Percentiles rank a stretch among this genome's conserved stretches.
phyloP scores from a whole-genome alignment of 92 coral and sea anemone genomes.

The Heteractis magnifica region DNA sequence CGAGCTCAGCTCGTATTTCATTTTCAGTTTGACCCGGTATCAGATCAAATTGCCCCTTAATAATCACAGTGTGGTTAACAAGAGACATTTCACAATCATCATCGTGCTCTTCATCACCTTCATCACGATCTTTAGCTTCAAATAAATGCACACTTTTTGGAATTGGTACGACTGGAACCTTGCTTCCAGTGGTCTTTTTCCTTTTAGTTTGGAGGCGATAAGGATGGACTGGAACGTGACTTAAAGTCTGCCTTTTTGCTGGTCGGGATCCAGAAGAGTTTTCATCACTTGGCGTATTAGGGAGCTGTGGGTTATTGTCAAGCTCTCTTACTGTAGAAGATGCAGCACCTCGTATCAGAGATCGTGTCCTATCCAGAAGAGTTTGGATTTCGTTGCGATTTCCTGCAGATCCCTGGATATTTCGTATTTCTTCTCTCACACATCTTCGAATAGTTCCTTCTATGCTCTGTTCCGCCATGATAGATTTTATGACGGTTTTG shows the following conservation, averaged over 20 bases:
- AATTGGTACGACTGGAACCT: slow-evolving; percentile 4
- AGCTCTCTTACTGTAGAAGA: slow-evolving; percentile 3
- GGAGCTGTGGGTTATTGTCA: background rate
- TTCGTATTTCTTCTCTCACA: too few species aligned
- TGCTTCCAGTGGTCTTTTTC: background rate
- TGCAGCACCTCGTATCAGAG: slow-evolving; percentile 4
- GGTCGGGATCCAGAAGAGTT: slow-evolving; percentile 4
- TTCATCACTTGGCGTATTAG: background rate
- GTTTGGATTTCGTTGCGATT: too few species aligned
- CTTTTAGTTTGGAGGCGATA: slow-evolving; percentile 5
- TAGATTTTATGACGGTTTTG: too few species aligned
- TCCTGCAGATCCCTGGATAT: too few species aligned
- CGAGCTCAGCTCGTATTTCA: slow-evolving; percentile 29
- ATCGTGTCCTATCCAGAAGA: too few species aligned
- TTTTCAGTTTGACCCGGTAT: slow-evolving; percentile 35
- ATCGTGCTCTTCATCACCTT: background rate
- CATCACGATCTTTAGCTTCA: slow-evolving; percentile 18
- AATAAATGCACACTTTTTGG: slow-evolving; percentile 26
- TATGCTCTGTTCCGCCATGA: too few species aligned
- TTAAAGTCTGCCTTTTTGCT: background rate
- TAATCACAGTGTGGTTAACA: slow-evolving; percentile 7
- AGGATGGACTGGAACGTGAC: slow-evolving; percentile 1
- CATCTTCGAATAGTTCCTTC: too few species aligned
- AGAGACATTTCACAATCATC: slow-evolving; percentile 29
- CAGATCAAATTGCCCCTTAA: slow-evolving; percentile 49